Percentiles rank a stretch among this genome's conserved stretches.
Evolutionary conservation across 1,140 invertebrate genomes (phyloP).

Genomic region (Drosophila rufa): DNA sequence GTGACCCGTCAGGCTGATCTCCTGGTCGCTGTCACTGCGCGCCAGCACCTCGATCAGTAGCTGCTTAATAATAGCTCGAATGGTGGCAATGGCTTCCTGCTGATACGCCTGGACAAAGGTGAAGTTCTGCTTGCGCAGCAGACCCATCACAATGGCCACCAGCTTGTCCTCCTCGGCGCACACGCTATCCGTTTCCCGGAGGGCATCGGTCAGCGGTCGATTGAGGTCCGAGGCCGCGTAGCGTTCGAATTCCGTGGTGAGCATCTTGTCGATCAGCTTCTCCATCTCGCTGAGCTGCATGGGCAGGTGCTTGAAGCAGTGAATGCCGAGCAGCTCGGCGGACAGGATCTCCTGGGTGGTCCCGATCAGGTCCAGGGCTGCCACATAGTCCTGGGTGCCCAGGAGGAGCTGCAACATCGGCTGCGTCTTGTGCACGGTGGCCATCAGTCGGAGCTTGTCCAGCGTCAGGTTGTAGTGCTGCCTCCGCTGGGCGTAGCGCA

Average conservation of each 20-base stretch:
- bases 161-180: slow-evolving; percentile 93
- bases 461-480: slow-evolving; percentile 88
- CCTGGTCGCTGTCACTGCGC: slow-evolving; percentile 86
- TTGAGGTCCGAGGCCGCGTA: slow-evolving; percentile 97
- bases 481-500: slow-evolving; percentile 89
- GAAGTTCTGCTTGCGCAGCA: slow-evolving; percentile 93
- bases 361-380: slow-evolving; percentile 96
- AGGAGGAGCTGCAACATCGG: slow-evolving; percentile 97
- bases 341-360: slow-evolving; percentile 97
- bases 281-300: slow-evolving; percentile 99
- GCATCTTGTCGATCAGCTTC: slow-evolving; percentile 98
- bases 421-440: slow-evolving; percentile 98
- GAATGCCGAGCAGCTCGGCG: slow-evolving; percentile 95
- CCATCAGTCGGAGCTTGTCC: slow-evolving; percentile 95
- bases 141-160: slow-evolving; percentile 94
- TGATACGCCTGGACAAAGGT: slow-evolving; percentile 95
- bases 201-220: slow-evolving; percentile 88
- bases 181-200: slow-evolving; percentile 88
- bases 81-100: slow-evolving; percentile 94
- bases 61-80: slow-evolving; percentile 96
- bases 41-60: slow-evolving; percentile 92
- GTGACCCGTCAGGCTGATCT: slow-evolving; percentile 88
- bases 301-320: slow-evolving; percentile 97
- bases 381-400: slow-evolving; percentile 98
- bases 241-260: slow-evolving; percentile 96